Conservation (phyloP, 1,140 invertebrate species). For the Spodoptera frugiperda region DNA sequence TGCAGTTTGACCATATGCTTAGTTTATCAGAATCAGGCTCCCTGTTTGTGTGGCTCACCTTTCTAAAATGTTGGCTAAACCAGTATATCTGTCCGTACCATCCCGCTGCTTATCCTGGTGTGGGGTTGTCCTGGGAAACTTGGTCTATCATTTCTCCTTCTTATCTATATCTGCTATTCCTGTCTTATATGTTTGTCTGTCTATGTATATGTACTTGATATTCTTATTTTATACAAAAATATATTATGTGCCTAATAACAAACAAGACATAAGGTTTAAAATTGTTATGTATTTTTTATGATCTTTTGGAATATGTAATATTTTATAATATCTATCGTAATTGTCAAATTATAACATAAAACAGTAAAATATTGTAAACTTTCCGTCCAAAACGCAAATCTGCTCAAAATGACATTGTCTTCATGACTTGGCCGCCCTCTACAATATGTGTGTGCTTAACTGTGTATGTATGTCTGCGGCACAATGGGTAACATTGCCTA, state of each 20-base stretch:
- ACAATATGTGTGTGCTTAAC: slow-evolving; percentile 16
- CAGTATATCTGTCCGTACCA: slow-evolving; percentile 36
- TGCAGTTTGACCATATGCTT: slow-evolving; percentile 17
- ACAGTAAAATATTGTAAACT: neutral
- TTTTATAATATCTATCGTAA: neutral
- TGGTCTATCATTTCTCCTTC: slow-evolving; percentile 19
- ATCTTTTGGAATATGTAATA: too few relatives aligned
- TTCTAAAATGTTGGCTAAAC: slow-evolving; percentile 63
- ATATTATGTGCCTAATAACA: too few relatives aligned
- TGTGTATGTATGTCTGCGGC: neutral
- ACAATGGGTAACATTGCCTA: neutral
- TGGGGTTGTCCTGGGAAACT: slow-evolving; percentile 19
- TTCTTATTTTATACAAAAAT: too few relatives aligned
- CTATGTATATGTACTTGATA: slow-evolving; percentile 20
- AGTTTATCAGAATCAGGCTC: slow-evolving; percentile 43
- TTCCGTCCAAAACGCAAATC: neutral
- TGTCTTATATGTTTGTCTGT: slow-evolving; percentile 5
- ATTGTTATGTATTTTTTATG: too few relatives aligned
- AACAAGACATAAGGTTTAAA: too few relatives aligned
- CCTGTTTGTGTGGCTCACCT: slow-evolving; percentile 70
- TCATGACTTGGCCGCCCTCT: neutral
- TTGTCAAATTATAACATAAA: neutral
- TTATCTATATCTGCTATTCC: slow-evolving; percentile 15
- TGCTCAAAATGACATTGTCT: slow-evolving; percentile 1
- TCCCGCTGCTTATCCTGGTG: slow-evolving; percentile 31